These are phyloP conservation scores for Aspidapion aeneum DNA, from an alignment of 2,888 invertebrate species.

Conservation along the genomic window DNA sequence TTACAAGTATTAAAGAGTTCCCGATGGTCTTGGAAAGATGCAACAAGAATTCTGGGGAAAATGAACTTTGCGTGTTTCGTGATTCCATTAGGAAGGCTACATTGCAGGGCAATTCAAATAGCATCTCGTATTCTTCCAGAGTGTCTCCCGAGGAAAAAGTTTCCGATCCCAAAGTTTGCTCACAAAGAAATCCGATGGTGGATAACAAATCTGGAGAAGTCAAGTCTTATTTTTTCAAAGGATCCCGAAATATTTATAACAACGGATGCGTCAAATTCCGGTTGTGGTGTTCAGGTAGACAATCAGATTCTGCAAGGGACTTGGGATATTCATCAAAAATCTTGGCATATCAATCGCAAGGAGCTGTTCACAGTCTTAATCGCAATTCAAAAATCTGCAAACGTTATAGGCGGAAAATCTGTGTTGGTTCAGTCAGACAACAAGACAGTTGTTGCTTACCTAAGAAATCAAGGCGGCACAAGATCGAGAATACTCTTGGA, in stretches of 20 bases:
- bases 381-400: neutral
- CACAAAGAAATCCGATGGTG: conserved; percentile 11
- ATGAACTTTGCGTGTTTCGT: conserved; percentile 20
- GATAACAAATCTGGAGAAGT: conserved; percentile 4
- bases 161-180: conserved; percentile 1
- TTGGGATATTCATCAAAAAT: conserved; percentile 10
- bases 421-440: conserved; percentile 27
- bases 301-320: neutral
- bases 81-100: conserved; percentile 18
- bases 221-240: conserved; percentile 18
- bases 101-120: conserved; percentile 2
- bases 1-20: neutral
- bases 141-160: neutral
- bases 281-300: conserved; percentile 18
- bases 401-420: conserved; percentile 8
- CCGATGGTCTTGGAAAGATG: neutral
- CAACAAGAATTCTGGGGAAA: conserved; percentile 14
- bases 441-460: conserved; percentile 25
- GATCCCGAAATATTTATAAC: neutral
- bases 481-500: conserved; percentile 17
- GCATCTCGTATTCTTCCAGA: neutral
- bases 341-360: conserved; percentile 17
- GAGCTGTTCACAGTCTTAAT: conserved; percentile 11
- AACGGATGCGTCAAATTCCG: conserved; percentile 11
- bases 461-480: conserved; percentile 23